Evolutionary conservation across 2,888 invertebrate species (phyloP).

Genomic region (Phalera bucephala): DNA sequence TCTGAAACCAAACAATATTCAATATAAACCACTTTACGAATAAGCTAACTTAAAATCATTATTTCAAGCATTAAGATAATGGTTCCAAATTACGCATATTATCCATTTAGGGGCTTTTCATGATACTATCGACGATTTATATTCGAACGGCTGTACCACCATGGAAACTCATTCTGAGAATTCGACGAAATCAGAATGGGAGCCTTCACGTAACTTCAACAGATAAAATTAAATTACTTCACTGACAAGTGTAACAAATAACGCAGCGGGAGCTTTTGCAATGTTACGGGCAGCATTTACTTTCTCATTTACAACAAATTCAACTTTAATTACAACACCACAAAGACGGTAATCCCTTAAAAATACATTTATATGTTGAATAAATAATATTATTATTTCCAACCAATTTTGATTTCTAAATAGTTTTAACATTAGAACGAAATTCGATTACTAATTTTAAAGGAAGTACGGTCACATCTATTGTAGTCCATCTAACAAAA

Average conservation of each 20-base stretch:
- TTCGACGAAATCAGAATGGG: conserved; percentile 19
- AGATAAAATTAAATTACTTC: conserved; percentile 57
- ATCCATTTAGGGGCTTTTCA: background rate
- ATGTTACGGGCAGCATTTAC: conserved; percentile 23
- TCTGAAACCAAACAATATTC: background rate
- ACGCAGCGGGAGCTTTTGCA: conserved; percentile 53
- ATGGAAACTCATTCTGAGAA: conserved; percentile 20
- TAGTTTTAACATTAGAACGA: conserved; percentile 3
- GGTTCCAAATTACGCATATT: background rate
- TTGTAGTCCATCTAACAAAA: conserved; percentile 41
- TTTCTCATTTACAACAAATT: conserved; percentile 8
- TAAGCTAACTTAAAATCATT: background rate
- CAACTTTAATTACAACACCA: conserved; percentile 6
- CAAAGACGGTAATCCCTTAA: conserved; percentile 12
- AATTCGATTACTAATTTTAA: conserved; percentile 10
- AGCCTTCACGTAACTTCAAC: conserved; percentile 27
- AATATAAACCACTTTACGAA: background rate
- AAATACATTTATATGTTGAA: conserved; percentile 3
- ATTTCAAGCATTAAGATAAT: background rate
- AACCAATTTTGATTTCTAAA: conserved; percentile 6
- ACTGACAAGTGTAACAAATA: conserved; percentile 62
- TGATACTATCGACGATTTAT: background rate
- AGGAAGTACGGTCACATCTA: conserved; percentile 6
- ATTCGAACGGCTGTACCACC: conserved; percentile 12
- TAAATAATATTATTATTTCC: background rate